Evolutionary conservation across 2,888 invertebrate genomes (phyloP), one percentile per base, ranked within the genome.

Genomic region (Amphipyra berbera): DNA sequence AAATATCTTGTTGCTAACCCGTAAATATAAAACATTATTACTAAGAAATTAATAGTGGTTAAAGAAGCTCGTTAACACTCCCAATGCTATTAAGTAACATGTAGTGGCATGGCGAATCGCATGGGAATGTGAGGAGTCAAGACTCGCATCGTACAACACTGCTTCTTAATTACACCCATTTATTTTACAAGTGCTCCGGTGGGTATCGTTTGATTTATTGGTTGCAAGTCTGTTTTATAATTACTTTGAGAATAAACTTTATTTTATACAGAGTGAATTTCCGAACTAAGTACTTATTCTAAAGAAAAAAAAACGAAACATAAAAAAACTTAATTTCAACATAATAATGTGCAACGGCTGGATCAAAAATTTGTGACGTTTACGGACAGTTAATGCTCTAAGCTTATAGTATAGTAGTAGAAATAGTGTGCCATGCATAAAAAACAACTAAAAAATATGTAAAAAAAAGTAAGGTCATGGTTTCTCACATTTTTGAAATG

Each of bases 21-120:
- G 10, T 37, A 37, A 37, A 33, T 8, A 33, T 8, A 33, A 33
- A 33, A 15, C 8, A 48, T 14, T 57, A 50, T 48, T 58, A 42
- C 57, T 42, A 30, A 56, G 55, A 68, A 68, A 55, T 21, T 21
- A 21, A 21, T 42, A 50, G 13, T 40, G 15, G 60, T 13, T 45
- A 33, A 55, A 71, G 57, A 71, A 71, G 46, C 62, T 67, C 61
- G 56, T 67, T 67, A 72, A 54, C 62, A 56, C 64, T 57, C 40
- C 9, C 27, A 53, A 33, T 15, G 64, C 64, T 47, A 60, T 73
- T 59, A 61, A 49, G 62, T 42, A 68, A 54, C 48, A 21, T 54
- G 66, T 52, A 57, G 53, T 54, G 27, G 59, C 60, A 55, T 65
- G 21, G 61, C 53, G 42, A 73, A 73, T 65, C 44, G 48, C 52